Base-by-base conservation (phyloP, 2,113 vertebrate species). In the Pseudonaja textilis region DNA sequence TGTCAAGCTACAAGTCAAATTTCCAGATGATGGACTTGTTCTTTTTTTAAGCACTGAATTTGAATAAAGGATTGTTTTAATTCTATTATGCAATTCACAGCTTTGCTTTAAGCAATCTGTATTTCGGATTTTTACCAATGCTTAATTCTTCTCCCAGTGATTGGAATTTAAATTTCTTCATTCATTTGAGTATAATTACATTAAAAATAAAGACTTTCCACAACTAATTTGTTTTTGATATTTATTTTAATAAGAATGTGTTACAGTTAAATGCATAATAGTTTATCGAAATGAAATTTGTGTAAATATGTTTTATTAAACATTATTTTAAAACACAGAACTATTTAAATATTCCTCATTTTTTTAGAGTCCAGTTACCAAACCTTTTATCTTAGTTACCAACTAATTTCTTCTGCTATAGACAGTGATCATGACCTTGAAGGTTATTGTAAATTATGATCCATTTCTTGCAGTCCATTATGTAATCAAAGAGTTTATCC, bases 1-100 rank as follows among this genome's bases (percentile, higher is more conserved):
- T 98, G 98, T 98, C 97, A 97, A 97, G 97, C 98, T 98, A 98
- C 98, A 98, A 98, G 98, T 98, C 97, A 98, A 98, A 98, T 98
- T 98, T 98, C 97, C 98, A 98, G 97, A 98, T 98, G 98, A 98
- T 98, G 98, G 98, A 97, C 96, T 98, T 98, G 98, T 98, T 98
- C 98, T 98, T 98, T 98, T 98, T 98, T 98, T 98, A 98, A 98
- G 98, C 98, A 98, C 97, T 93, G 97, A 97, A 98, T 97, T 96
- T 96, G 97, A 98, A 97, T 98, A 97, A 98, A 98, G 97, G 98
- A 97, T 95, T 94, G 95, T 97, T 96, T 97, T 95, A 95, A 97
- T 96, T 98, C 97, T 96, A 96, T 98, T 97, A 97, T 98, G 97
- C 97, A 97, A 96, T 96, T 97, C 96, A 97, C 96, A 97, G 95